Evolutionary conservation across 2,888 invertebrate genomes (phyloP), one percentile per base, ranked within the genome.

Genomic region (Torymus texanus): DNA sequence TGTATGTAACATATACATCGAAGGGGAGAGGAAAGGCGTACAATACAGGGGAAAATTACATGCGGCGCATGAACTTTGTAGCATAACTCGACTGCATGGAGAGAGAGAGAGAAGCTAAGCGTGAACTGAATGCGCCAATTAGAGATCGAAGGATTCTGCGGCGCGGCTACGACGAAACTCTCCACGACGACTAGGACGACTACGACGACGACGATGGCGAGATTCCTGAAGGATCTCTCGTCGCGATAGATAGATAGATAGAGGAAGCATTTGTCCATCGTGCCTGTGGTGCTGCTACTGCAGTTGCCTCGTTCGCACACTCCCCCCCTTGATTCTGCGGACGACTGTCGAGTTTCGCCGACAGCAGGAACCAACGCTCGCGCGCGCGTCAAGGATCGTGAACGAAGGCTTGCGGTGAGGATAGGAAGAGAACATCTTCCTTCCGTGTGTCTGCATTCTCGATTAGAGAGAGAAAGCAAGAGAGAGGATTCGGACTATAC

Each of bases 81-180:
- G 63, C 78, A 78, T 73, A 78, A 75, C 72, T 78, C 71, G 77
- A 76, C 18, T 29, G 63, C 62, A 41, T 3, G 21, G n/a, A 24
- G 66, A 41, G 63, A 10, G 41, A n/a, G 59, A 78, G 76, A 72
- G 66, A 71, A 79, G 77, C 79, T 67, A 56, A 77, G 78, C 78
- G 81, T 81, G 77, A 81, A 79, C 83, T 87, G 88, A 88, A 88
- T 88, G 87, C 86, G 84, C 88, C 88, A 88, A 88, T 88, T 88
- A 88, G 87, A 87, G 87, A 87, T 87, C 85, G 88, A 86, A 86
- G 87, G 88, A 88, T 88, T 88, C 88, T 86, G 85, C 84, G 87
- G 81, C 41, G 3, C 16, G 18, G 14, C 71, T 24, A 5, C 13
- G 24, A 53, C 68, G 74, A 68, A 65, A 75, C 70, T 79, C 70